Evolutionary conservation across 2,113 vertebrate species (phyloP).

Genomic region (Perca flavescens): DNA sequence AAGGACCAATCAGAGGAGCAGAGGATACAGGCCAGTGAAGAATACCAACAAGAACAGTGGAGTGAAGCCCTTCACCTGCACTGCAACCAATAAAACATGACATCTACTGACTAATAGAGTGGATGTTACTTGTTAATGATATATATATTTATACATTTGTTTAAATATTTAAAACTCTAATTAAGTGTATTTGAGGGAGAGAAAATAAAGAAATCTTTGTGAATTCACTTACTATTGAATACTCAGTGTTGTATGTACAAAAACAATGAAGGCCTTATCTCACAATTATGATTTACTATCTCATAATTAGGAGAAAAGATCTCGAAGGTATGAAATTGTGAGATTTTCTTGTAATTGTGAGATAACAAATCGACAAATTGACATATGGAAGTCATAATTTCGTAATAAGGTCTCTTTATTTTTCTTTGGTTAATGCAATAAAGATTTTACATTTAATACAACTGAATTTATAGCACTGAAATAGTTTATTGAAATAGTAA

Average conservation of each 20-base stretch:
- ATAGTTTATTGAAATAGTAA: too few relatives aligned
- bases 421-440: not conserved
- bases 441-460: not conserved
- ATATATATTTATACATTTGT: not conserved
- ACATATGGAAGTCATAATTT: not conserved
- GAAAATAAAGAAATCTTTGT: not conserved
- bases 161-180: not conserved
- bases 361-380: too few relatives aligned
- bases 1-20: not conserved
- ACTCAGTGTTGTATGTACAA: not conserved
- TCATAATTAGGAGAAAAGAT: not conserved
- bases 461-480: not conserved
- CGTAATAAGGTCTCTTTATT: not conserved
- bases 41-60: not conserved
- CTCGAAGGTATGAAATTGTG: not conserved
- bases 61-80: not conserved
- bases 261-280: not conserved
- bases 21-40: not conserved
- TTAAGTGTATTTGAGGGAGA: not conserved
- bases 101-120: not conserved
- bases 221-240: not conserved
- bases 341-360: not conserved
- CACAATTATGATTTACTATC: not conserved
- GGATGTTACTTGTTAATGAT: not conserved
- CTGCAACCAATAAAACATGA: not conserved